phyloP scores from a whole-genome alignment of 1,140 invertebrate genomes.

The Calephelis nemesis region DNA sequence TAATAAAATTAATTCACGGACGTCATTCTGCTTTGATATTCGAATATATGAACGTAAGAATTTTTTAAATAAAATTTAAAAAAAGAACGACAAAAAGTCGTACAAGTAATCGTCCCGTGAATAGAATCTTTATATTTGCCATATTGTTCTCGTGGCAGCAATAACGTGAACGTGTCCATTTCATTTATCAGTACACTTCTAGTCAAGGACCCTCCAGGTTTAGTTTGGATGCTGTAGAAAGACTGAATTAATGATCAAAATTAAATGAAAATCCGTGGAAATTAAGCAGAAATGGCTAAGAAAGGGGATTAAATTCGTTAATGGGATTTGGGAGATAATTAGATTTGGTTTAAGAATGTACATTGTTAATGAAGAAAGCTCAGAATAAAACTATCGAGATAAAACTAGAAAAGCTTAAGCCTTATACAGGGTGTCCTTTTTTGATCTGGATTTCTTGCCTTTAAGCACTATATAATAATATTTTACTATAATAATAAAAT shows the following conservation, averaged over 20 bases:
- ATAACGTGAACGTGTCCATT: conserved; percentile 33
- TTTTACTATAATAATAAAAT: too few relatives aligned
- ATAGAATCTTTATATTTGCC: conserved; percentile 21
- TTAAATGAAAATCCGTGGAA: conserved; percentile 44
- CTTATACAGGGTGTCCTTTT: too few relatives aligned
- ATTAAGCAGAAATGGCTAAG: conserved; percentile 39
- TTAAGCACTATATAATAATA: too few relatives aligned
- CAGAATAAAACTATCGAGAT: conserved; percentile 18
- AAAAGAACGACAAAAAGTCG: background rate
- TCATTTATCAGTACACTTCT: conserved; percentile 26
- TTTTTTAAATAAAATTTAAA: too few relatives aligned
- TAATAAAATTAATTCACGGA: too few relatives aligned
- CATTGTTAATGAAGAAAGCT: conserved; percentile 37
- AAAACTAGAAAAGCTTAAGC: too few relatives aligned
- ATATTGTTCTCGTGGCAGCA: conserved; percentile 37
- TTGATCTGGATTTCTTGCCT: too few relatives aligned
- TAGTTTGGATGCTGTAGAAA: conserved; percentile 19
- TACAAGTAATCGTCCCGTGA: background rate
- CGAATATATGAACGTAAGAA: too few relatives aligned
- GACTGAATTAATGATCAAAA: conserved; percentile 40
- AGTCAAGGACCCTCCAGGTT: background rate
- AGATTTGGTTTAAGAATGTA: background rate
- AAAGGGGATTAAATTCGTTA: conserved; percentile 46
- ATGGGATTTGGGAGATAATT: background rate
- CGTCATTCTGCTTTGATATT: too few relatives aligned